phyloP scores from a whole-genome alignment of 2,888 invertebrate species.

The Ferdinandea cuprea region DNA sequence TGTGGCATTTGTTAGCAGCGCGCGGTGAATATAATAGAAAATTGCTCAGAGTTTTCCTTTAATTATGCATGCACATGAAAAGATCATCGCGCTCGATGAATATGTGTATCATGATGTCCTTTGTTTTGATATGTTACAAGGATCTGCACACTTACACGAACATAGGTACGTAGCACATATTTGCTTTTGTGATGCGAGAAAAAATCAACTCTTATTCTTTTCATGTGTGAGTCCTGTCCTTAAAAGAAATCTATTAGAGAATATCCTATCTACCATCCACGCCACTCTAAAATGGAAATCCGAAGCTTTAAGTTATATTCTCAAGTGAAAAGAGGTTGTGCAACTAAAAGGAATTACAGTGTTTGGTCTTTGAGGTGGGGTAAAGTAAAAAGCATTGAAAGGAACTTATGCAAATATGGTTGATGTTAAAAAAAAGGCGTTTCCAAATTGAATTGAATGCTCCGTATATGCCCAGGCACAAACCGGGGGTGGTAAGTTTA shows the following conservation, averaged over 20 bases:
- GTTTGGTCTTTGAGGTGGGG: conserved; percentile 10
- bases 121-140: conserved; percentile 52
- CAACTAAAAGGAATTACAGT: conserved; percentile 12
- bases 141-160: conserved; percentile 33
- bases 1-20: conserved; percentile 50
- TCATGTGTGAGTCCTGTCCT: conserved; percentile 54
- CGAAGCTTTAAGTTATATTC: conserved; percentile 32
- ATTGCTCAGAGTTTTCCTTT: conserved; percentile 76
- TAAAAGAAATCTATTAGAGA: conserved; percentile 66
- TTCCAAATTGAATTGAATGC: conserved; percentile 67
- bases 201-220: conserved; percentile 22
- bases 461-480: conserved; percentile 61
- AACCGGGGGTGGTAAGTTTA: conserved; percentile 32
- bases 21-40: conserved; percentile 42
- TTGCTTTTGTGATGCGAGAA: conserved; percentile 10
- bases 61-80: conserved; percentile 83
- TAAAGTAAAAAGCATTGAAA: conserved; percentile 16
- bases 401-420: conserved; percentile 53
- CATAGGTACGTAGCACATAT: conserved; percentile 5
- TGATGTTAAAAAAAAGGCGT: conserved; percentile 58
- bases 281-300: conserved; percentile 44
- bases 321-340: conserved; percentile 26
- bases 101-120: conserved; percentile 44
- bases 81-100: conserved; percentile 78
- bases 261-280: no score